Conservation (phyloP, 2,797 vertebrate genomes). For the Melanotaenia boesemani region DNA sequence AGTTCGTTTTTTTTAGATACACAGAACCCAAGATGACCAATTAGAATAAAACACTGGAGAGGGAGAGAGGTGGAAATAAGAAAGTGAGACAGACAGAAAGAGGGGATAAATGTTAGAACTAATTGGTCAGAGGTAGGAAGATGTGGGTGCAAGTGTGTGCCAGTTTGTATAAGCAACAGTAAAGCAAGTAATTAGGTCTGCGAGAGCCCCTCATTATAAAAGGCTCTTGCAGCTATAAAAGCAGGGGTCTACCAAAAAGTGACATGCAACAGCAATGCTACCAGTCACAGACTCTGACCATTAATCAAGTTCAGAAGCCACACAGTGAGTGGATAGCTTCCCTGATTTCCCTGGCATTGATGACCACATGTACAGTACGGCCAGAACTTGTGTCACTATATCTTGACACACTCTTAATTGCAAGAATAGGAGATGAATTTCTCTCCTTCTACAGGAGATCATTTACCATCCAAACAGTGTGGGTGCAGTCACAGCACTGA, state of each 20-base stretch:
- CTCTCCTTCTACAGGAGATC: neutral
- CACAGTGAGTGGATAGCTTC: conserved; percentile 4
- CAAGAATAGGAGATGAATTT: neutral
- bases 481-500: neutral
- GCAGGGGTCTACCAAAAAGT: conserved; percentile 35
- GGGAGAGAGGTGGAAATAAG: conserved; percentile 29
- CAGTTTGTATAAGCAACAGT: conserved; percentile 53
- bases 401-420: conserved; percentile 9
- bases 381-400: neutral
- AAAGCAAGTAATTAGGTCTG: conserved; percentile 66
- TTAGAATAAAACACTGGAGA: conserved; percentile 59
- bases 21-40: conserved; percentile 57
- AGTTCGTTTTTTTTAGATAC: conserved; percentile 33
- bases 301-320: conserved; percentile 29
- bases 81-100: conserved; percentile 32
- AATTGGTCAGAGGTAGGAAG: conserved; percentile 69
- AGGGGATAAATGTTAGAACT: conserved; percentile 58
- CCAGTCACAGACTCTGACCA: conserved; percentile 33
- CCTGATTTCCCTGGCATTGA: conserved; percentile 20
- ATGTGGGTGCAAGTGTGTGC: conserved; percentile 39
- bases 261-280: conserved; percentile 30
- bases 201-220: conserved; percentile 63
- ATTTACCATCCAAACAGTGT: neutral
- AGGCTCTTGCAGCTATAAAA: conserved; percentile 61
- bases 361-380: neutral